phyloP scores from a whole-genome alignment of 2,888 invertebrate genomes.

The Heteromurus nitidus region DNA sequence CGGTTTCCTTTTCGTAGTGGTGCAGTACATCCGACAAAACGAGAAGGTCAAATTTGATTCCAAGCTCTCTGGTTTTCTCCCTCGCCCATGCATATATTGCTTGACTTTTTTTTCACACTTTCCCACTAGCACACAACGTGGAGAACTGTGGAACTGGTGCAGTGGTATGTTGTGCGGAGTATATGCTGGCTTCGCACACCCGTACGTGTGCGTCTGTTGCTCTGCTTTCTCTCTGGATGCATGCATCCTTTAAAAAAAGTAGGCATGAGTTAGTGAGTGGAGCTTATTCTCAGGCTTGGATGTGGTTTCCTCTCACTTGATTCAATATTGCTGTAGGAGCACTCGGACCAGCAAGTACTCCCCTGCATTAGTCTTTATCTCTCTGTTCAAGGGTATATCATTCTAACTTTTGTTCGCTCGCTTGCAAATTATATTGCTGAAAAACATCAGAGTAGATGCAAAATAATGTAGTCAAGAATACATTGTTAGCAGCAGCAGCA shows the following conservation, averaged over 20 bases:
- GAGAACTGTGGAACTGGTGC: background rate
- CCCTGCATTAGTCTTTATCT: too few species aligned
- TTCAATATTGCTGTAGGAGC: too few species aligned
- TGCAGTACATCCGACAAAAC: slow-evolving; percentile 5
- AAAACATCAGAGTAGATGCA: too few species aligned
- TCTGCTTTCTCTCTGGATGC: background rate
- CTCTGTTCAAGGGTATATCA: too few species aligned
- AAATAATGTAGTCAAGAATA: too few species aligned
- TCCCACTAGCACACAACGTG: background rate
- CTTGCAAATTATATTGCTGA: too few species aligned
- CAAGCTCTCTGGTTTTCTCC: slow-evolving; percentile 9
- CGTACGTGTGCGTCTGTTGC: slow-evolving; percentile 9
- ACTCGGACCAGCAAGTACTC: too few species aligned
- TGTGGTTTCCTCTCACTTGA: background rate
- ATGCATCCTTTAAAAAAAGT: background rate
- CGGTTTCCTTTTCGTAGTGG: background rate
- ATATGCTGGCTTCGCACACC: background rate
- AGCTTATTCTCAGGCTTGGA: background rate
- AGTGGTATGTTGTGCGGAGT: slow-evolving; percentile 10
- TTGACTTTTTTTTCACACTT: background rate
- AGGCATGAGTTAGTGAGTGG: background rate
- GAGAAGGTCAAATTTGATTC: slow-evolving; percentile 51
- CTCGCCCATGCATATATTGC: background rate
- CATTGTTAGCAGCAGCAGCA: background rate
- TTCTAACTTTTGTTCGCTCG: too few species aligned